Base-by-base conservation (phyloP, 1,140 invertebrate species). In the Nixonia krombeini region DNA sequence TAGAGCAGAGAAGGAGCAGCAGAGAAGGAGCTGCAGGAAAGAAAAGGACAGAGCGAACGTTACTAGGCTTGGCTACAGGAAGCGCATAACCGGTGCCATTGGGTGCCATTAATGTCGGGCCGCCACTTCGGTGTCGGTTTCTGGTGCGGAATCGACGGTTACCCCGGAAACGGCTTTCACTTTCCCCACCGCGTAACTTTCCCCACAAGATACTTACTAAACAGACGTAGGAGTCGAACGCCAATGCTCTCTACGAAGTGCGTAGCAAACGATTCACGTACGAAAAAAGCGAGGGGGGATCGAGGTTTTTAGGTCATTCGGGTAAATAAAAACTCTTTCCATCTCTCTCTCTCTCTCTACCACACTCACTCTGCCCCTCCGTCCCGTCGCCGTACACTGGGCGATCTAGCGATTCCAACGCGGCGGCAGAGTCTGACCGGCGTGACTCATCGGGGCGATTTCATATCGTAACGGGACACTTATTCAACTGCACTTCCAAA, bases 121-220 rank as follows among this genome's bases (percentile, higher is more conserved):
- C n/a, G n/a, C n/a, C n/a, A n/a, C n/a, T n/a, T n/a, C n/a, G 42
- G 55, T 70, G 45, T 74, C 55, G 59, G 71, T 75, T 72, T 38
- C 56, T 52, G 47, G 31, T 50, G 35, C 55, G 68, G 50, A 64
- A 62, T 73, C 40, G 56, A 61, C 57, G 51, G 53, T 66, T 73
- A 80, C 68, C 78, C 80, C 80, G 80, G 81, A 84, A 83, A 77
- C 55, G 33, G 82, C 79, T 83, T 83, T 84, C 80, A 80, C 82
- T 84, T 82, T 83, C 75, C 74, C 77, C 72, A 53, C 73, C 56
- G 63, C 21, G 53, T 65, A 68, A 78, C 78, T 76, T 78, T 78
- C 77, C 69, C 73, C 74, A 49, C 59, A 40, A 69, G 50, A 70
- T 38, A 66, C 52, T 69, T 53, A 41, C 35, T 17, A 25, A 29